Evolutionary conservation across 2,888 invertebrate genomes (phyloP), one percentile per base, ranked within the genome.

Genomic region (Pocota personata): DNA sequence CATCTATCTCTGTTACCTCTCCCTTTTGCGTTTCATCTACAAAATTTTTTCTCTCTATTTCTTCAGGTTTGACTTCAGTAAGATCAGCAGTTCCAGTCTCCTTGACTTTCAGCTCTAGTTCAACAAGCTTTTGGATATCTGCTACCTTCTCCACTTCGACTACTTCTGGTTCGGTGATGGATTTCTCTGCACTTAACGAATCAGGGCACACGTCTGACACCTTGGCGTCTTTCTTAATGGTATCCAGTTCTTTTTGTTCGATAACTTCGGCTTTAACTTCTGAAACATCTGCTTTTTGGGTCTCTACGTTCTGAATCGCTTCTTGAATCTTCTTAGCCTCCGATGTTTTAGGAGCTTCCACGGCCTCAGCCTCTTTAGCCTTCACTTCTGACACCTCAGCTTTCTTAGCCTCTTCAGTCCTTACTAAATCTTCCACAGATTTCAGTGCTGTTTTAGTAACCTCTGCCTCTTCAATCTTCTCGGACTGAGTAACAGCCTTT

Each of bases 31-130:
- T 73, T 55, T 87, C 73, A 1, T 83, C 57, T 12, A 82, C 80
- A 0, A 87, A 21, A 79, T 87, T 88, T 71, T 89, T 89, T 60
- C 82, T 86, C 76, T 90, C 88, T 6, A 88, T 88, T 73, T 89
- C 55, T 21, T 86, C 86, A 1, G 52, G 32, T 5, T 76, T 57
- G 8, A 24, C 24, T n/a, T n/a, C n/a, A n/a, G n/a, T n/a, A n/a
- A n/a, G n/a, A n/a, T n/a, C n/a, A n/a, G n/a, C n/a, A n/a, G n/a
- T n/a, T n/a, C n/a, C n/a, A n/a, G n/a, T n/a, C n/a, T n/a, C n/a
- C n/a, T n/a, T n/a, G n/a, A n/a, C n/a, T n/a, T n/a, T n/a, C n/a
- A n/a, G n/a, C n/a, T n/a, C n/a, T n/a, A n/a, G n/a, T n/a, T n/a
- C n/a, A n/a, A n/a, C n/a, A n/a, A n/a, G n/a, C 24, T 24, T 24